Conservation (phyloP, 2,113 vertebrate genomes). For the Malurus cyaneus region DNA sequence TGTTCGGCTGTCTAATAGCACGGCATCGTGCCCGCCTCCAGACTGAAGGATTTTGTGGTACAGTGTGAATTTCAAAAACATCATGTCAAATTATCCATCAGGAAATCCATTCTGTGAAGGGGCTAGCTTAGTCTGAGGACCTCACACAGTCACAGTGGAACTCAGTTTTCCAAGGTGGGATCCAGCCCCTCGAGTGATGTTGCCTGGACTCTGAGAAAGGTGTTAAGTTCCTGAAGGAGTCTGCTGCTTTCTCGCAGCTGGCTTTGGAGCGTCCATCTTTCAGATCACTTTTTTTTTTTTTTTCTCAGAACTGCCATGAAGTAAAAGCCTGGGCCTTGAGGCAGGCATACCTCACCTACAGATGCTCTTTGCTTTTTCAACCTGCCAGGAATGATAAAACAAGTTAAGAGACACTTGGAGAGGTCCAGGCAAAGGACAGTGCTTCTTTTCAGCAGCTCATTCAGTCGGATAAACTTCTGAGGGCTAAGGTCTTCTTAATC, state of each 20-base stretch:
- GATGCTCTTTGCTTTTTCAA: neutral
- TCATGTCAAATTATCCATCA: neutral
- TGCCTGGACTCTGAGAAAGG: neutral
- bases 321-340: neutral
- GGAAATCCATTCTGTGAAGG: neutral
- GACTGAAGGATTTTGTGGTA: neutral
- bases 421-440: neutral
- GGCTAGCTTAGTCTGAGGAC: neutral
- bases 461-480: neutral
- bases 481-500: neutral
- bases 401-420: neutral
- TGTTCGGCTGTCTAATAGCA: neutral
- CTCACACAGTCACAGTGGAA: neutral
- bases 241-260: neutral
- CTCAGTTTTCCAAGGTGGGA: neutral
- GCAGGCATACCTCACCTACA: neutral
- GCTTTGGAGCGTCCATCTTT: neutral
- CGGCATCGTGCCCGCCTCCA: neutral
- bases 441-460: neutral
- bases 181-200: accelerated
- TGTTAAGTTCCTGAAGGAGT: neutral
- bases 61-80: neutral
- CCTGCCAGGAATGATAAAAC: neutral
- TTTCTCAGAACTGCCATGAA: neutral
- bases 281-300: neutral